These are phyloP conservation scores for Callocephalon fimbriatum DNA, from an alignment of 2,113 vertebrate genomes.

Conservation along the genomic window DNA sequence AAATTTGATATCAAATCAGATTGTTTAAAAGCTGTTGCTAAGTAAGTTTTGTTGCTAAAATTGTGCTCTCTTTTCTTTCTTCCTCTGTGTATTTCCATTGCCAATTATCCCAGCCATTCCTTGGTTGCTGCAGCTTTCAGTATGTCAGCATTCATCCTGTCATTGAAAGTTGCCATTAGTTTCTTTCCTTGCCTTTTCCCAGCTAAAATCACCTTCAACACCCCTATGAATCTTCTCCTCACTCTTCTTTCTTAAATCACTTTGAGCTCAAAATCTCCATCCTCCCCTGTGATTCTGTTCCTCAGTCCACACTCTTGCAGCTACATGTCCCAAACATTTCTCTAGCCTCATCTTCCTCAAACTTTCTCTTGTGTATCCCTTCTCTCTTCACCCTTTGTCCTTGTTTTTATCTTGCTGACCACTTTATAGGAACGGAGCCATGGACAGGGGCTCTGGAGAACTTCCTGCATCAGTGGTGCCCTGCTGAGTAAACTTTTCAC, in stretches of 20 bases:
- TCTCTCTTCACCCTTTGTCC: background rate
- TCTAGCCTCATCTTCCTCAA: background rate
- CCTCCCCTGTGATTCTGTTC: background rate
- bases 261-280: background rate
- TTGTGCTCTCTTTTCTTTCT: background rate
- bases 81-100: background rate
- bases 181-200: background rate
- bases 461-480: background rate
- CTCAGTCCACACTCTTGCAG: background rate
- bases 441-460: background rate
- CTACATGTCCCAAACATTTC: background rate
- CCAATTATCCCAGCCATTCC: background rate
- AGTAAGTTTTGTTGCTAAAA: background rate
- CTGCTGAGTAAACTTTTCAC: background rate
- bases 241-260: background rate
- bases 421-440: background rate
- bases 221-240: background rate
- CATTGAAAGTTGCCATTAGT: background rate
- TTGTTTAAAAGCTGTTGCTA: background rate
- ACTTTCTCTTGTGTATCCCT: background rate
- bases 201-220: background rate
- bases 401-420: background rate
- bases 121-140: background rate
- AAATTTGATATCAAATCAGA: background rate
- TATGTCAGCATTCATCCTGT: background rate